A percentile compares a stretch with the other conserved stretches of the same genome.
Evolutionary conservation across 2,888 invertebrate genomes (phyloP).

Genomic region (Leptopilina drosophilae): DNA sequence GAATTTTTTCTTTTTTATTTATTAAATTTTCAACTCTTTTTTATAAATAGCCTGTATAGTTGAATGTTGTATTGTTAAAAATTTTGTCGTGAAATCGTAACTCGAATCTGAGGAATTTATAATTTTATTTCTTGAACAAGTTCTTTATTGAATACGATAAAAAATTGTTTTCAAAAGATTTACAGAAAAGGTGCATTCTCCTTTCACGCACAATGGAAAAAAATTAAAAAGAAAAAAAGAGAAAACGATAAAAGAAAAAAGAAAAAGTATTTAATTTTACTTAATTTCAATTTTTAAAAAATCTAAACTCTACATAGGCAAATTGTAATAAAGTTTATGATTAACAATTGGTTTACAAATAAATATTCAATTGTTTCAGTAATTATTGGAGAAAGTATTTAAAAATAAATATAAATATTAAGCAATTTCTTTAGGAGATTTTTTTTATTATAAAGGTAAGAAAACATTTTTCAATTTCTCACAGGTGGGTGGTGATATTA

Average conservation of each 20-base stretch:
- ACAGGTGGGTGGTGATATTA: slow-evolving; percentile 17
- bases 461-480: neutral
- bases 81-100: neutral
- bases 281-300: no score
- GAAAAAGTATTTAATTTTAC: no score
- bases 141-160: neutral
- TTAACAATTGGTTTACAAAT: neutral
- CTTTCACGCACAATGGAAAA: neutral
- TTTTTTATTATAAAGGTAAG: neutral
- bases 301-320: no score
- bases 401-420: no score
- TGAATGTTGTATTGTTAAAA: neutral
- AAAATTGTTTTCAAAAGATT: neutral
- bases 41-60: neutral
- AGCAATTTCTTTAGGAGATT: neutral
- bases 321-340: no score
- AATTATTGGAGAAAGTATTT: no score
- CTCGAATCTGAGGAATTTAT: neutral
- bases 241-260: no score
- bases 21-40: neutral
- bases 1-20: neutral
- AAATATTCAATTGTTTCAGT: no score
- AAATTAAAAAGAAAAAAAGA: no score
- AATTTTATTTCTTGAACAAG: neutral
- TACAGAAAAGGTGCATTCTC: neutral